Evolutionary conservation across 64 coral and sea anemone species (phyloP), one percentile per base, ranked within the genome.

Genomic region (Actinia equina): DNA sequence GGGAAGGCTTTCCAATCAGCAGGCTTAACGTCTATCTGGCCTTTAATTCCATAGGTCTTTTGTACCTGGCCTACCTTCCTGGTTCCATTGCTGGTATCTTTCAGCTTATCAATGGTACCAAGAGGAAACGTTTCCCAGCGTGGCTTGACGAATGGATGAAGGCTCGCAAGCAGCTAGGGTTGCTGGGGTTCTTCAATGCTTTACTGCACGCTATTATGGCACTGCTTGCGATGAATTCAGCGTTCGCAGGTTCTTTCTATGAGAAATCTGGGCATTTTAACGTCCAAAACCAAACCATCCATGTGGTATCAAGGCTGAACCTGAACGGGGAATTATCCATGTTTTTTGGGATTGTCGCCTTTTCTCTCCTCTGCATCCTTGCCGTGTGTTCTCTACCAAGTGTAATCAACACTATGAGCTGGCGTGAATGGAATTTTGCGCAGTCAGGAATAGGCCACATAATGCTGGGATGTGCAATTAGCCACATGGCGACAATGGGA

Each of bases 201-300:
- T 10, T 77, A 27, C 71, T 77, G 3, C 71, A 77, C 71, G 71
- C 71, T n/a, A 77, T 77, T 22, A 77, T 77, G 71, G 71, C 71
- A 23, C 3, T 77, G 2, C 71, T 77, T 77, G 6, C 25, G 10
- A 77, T 77, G 71, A 77, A 77, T 25, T 77, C 71, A 25, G 71
- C 71, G 22, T 77, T 77, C 26, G 12, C 20, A 77, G 71, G 71
- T 0, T 22, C 17, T 77, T 77, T 77, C 22, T 77, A 77, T 77
- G 71, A 77, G 71, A 77, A 77, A 2, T 14, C 11, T 23, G 37
- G 37, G 3, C 58, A 60, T 19, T 25, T 77, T 6, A 25, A 77
- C 17, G 71, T 77, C 10, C 71, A 77, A 17, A 77, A 77, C 71
- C 10, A 27, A 77, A 77, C 71, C 71, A 77, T 77, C 37, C 22